Evolutionary conservation across 2,888 invertebrate genomes (phyloP), one percentile per base, ranked within the genome.

Genomic region (Oxyscelio sp.): DNA sequence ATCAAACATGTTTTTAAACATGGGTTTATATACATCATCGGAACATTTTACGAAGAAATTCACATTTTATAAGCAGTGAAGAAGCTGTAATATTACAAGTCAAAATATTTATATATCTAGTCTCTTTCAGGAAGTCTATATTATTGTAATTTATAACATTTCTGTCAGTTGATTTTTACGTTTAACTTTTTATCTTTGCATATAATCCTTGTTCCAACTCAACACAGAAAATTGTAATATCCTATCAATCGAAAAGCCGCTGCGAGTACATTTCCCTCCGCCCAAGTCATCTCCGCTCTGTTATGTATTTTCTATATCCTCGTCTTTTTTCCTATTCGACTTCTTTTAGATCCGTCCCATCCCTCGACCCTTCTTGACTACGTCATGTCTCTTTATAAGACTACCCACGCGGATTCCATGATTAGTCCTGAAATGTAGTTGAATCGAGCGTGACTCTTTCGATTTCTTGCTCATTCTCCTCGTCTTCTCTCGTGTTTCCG

Each of bases 371-470:
- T 71, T 58, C 70, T 70, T 70, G 82, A 78, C 77, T 78, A 65
- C 77, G 83, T 77, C 83, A 83, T 83, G 77, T 83, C 83, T 73
- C 73, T 75, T 82, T 82, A 77, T 65, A 82, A 77, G 77, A 65
- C 83, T 83, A 78, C 83, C 83, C 77, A 83, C 77, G 83, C 83
- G 77, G 77, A 83, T 83, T 77, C 65, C 83, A 77, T 83, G 77
- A 77, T 83, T 83, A 83, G 75, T 73, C 83, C 78, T 83, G 83
- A 83, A 78, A 78, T 68, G 78, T 83, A 56, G 83, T 73, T 59
- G 78, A 77, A 83, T 78, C 78, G 68, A 83, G 83, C 83, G 83
- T 83, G 83, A 83, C 83, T 78, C 78, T 83, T 83, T 73, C 78
- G 78, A 83, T 83, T 78, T 83, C 71, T 83, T 77, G 63, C 70